Conservation (phyloP, 1,140 invertebrate species). For the Dysdera silvatica region DNA sequence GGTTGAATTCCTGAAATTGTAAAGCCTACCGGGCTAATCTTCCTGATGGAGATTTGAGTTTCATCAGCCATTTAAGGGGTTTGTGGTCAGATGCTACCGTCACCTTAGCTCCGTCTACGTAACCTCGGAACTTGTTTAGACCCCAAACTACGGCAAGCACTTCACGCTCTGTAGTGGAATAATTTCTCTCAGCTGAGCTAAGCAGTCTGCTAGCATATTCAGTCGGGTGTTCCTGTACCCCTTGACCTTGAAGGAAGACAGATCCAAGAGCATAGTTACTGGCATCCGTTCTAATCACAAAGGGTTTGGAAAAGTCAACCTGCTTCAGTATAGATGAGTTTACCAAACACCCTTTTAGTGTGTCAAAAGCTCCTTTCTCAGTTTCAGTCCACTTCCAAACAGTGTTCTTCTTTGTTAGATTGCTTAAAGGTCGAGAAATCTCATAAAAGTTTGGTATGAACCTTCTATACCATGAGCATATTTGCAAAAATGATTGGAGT, state of each 20-base stretch:
- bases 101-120: conserved; percentile 34
- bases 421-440: conserved; percentile 21
- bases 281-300: conserved; percentile 37
- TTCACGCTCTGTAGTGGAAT: conserved; percentile 45
- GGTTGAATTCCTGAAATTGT: not conserved
- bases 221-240: conserved; percentile 23
- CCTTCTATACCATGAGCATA: conserved; percentile 30
- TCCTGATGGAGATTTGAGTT: not conserved
- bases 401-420: conserved; percentile 7
- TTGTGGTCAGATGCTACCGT: not conserved
- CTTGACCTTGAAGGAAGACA: conserved; percentile 22
- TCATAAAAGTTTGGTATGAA: conserved; percentile 35
- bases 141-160: conserved; percentile 42
- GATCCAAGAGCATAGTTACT: conserved; percentile 36
- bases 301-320: conserved; percentile 35
- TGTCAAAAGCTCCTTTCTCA: conserved; percentile 28
- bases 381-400: conserved; percentile 12
- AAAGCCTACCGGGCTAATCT: not conserved
- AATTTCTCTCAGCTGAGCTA: conserved; percentile 39
- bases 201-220: conserved; percentile 40
- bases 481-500: conserved; percentile 28
- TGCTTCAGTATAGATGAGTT: conserved; percentile 16
- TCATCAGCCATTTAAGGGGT: not conserved
- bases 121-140: conserved; percentile 44
- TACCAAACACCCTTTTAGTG: conserved; percentile 32